These are phyloP conservation scores for Raja brachyura DNA, from an alignment of 2,113 vertebrate species.

Conservation along the genomic window DNA sequence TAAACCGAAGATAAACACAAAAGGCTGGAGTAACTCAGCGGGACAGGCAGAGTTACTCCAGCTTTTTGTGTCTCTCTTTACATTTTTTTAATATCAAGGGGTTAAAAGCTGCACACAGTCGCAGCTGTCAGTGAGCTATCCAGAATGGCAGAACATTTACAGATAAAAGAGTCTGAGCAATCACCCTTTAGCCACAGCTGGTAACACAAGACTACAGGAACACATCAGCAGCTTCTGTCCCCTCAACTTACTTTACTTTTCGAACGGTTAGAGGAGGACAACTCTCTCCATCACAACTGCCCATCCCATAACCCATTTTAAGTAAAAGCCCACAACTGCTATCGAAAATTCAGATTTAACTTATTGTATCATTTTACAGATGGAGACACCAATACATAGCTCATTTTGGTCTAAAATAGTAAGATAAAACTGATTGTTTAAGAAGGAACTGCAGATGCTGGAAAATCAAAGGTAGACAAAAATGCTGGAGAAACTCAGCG, in stretches of 20 bases:
- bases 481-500: too few species aligned
- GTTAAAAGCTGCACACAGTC: conserved; percentile 45
- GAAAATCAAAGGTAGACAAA: too few species aligned
- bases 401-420: not conserved
- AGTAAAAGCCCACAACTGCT: not conserved
- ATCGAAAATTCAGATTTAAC: not conserved
- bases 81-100: conserved; percentile 45
- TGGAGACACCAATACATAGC: not conserved
- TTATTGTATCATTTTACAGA: not conserved
- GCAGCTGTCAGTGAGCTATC: conserved; percentile 45
- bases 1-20: too few species aligned
- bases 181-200: conserved; percentile 46
- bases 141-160: conserved; percentile 40
- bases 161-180: conserved; percentile 45
- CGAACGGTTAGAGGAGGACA: not conserved
- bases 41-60: too few species aligned
- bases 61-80: too few species aligned
- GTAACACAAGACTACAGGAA: not conserved
- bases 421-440: not conserved
- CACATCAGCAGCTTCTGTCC: not conserved
- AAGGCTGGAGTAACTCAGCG: too few species aligned
- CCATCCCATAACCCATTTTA: not conserved
- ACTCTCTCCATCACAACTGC: not conserved
- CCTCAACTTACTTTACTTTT: not conserved
- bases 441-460: too few species aligned